Conservation (phyloP, 2,113 vertebrate species). For the Cromileptes altivelis region DNA sequence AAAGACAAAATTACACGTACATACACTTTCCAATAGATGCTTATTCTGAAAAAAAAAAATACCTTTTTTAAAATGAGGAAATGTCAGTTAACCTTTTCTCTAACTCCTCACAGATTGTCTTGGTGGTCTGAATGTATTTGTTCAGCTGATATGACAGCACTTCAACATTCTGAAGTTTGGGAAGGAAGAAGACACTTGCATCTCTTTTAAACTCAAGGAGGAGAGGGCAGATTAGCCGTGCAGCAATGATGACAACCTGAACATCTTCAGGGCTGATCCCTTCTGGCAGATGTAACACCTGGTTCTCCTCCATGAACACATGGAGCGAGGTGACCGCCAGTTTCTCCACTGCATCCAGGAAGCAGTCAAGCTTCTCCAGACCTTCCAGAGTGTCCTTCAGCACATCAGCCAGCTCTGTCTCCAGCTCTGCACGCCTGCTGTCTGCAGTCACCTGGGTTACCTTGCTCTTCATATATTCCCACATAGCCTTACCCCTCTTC, state of each 20-base stretch:
- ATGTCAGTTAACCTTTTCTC: slow-evolving; percentile 49
- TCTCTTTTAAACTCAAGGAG: slow-evolving; percentile 80
- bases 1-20: background rate
- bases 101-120: slow-evolving; percentile 66
- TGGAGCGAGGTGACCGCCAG: slow-evolving; percentile 79
- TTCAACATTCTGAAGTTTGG: slow-evolving; percentile 68
- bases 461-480: slow-evolving; percentile 60
- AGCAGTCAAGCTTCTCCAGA: slow-evolving; percentile 70
- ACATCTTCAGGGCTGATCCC: slow-evolving; percentile 41
- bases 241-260: slow-evolving; percentile 49
- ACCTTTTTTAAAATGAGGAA: background rate
- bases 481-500: slow-evolving; percentile 40
- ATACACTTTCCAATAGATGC: accelerated
- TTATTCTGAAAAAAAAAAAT: background rate
- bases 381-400: slow-evolving; percentile 69
- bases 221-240: slow-evolving; percentile 60
- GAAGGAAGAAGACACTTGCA: slow-evolving; percentile 64
- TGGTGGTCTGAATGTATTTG: slow-evolving; percentile 66
- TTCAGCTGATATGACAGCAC: slow-evolving; percentile 75
- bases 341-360: slow-evolving; percentile 83
- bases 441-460: background rate
- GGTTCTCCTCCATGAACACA: slow-evolving; percentile 68
- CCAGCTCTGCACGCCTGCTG: slow-evolving; percentile 53
- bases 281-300: slow-evolving; percentile 45
- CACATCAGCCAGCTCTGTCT: slow-evolving; percentile 57